Evolutionary conservation across 2,888 invertebrate species (phyloP), one percentile per base, ranked within the genome.

Genomic region (Metopia argyrocephala): DNA sequence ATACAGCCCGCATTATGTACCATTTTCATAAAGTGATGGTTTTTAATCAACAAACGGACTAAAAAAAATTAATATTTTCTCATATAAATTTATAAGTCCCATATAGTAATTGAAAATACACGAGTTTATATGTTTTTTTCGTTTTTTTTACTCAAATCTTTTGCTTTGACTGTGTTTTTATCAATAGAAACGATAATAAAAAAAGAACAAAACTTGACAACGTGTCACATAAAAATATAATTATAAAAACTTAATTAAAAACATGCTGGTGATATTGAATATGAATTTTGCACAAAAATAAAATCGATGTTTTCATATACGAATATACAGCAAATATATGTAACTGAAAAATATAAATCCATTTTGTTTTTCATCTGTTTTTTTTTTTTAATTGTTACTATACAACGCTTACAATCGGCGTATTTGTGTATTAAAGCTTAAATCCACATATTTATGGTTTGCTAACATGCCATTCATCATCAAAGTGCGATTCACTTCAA

Each of bases 371-470:
- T 5, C 31, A 38, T 76, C 52, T 52, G 12, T 52, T 23, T 20
- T 52, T 52, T 20, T 57, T 27, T 2, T 31, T 28, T 25, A 18
- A 27, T n/a, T 56, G 15, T 48, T 4, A 23, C 5, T 46, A 23
- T 23, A 56, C 15, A 65, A 52, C 48, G 21, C 31, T 66, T 66
- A 21, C 54, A 68, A 45, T 31, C 52, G 20, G 46, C n/a, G n/a
- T 20, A 59, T n/a, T 52, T 69, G 21, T 54, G 5, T 59, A 66
- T 78, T 70, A 70, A 78, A 61, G 64, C 74, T 78, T 73, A 69
- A 73, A 66, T 78, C 74, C 25, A 74, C 27, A 70, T 27, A 74
- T 81, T 78, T 78, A 81, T 81, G 76, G 80, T 65, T 74, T 59
- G 56, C 65, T 73, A 81, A 81, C 64, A 81, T 38, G 6, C 38